Conservation (phyloP, 2,888 invertebrate species). For the Drosophila basisetae region DNA sequence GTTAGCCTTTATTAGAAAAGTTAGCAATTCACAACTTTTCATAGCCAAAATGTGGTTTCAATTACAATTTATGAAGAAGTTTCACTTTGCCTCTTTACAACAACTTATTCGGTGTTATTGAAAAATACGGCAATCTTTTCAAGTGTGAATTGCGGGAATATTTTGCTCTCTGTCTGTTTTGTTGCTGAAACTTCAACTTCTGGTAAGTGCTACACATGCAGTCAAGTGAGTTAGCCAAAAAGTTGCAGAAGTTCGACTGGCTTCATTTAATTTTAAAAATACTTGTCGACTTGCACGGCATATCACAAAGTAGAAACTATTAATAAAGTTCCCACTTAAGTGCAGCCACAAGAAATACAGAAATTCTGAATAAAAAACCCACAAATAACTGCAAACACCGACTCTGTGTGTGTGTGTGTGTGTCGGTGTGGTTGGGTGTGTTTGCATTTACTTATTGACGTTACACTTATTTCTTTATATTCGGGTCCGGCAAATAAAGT, state of each 20-base stretch:
- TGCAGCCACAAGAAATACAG: constrained; percentile 26
- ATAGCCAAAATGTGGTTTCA: background rate
- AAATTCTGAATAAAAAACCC: constrained; percentile 31
- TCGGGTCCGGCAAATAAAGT: constrained; percentile 51
- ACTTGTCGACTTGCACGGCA: constrained; percentile 12
- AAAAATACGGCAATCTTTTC: background rate
- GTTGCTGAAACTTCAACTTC: background rate
- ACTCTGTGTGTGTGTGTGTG: background rate
- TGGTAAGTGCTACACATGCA: background rate
- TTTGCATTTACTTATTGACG: constrained; percentile 44
- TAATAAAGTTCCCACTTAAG: constrained; percentile 47
- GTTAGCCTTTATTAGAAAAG: background rate
- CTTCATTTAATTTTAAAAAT: background rate
- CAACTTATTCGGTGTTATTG: background rate
- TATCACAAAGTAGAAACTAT: constrained; percentile 18
- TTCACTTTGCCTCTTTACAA: background rate
- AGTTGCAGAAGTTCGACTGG: background rate
- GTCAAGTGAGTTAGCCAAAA: background rate
- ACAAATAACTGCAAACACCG: constrained; percentile 43
- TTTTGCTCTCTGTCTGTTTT: background rate
- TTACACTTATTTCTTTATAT: constrained; percentile 50
- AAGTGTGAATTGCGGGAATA: background rate
- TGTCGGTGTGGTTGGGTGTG: background rate
- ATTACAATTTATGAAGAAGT: background rate
- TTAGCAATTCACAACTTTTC: background rate